Base-by-base conservation (phyloP, 2,113 vertebrate species). In the Alces alces region DNA sequence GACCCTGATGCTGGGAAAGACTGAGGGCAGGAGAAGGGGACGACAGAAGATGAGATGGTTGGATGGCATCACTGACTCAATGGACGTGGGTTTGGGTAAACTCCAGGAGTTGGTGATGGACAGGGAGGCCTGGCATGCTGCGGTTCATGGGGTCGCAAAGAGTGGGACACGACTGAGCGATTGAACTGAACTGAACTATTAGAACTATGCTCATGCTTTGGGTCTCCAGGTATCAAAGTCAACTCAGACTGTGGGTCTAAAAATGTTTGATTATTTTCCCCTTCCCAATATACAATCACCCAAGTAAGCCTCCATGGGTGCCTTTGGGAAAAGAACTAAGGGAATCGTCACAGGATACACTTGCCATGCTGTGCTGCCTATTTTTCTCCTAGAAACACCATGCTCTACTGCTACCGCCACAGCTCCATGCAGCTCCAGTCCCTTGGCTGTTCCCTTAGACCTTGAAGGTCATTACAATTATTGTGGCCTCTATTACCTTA, bases 321-420 rank as follows among this genome's bases (percentile, higher is more conserved):
- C 83, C 79, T 78, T 47, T 61, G 30, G 64, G 43, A 43, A 85
- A 88, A 91, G 30, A 95, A 91, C 43, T 25, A 5, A 36, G 61
- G 21, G 12, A 55, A 39, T 58, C 45, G 21, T 93, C 23, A 64
- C 13, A 90, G 33, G 54, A 19, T 39, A 19, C 30, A 33, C 28
- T 50, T 27, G 27, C 43, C 55, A 36, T 33, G 28, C 27, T 47
- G 61, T 43, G 25, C 45, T 52, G 30, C 6, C 45, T 91, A 50
- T 54, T 83, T 93, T 89, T 92, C 84, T 89, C 16, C 85, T 76
- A 66, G 27, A 57, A 33, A 76, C 25, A 83, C 25, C 61, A 66
- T 27, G 76, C 28, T 66, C 16, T 70, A 12, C 55, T 55, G 55
- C 76, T 33, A 57, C n/a, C n/a, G 76, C n/a, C 28, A 66, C 17